Evolutionary conservation across 2,797 vertebrate genomes (phyloP).

Genomic region (Chromobotia macracanthus): DNA sequence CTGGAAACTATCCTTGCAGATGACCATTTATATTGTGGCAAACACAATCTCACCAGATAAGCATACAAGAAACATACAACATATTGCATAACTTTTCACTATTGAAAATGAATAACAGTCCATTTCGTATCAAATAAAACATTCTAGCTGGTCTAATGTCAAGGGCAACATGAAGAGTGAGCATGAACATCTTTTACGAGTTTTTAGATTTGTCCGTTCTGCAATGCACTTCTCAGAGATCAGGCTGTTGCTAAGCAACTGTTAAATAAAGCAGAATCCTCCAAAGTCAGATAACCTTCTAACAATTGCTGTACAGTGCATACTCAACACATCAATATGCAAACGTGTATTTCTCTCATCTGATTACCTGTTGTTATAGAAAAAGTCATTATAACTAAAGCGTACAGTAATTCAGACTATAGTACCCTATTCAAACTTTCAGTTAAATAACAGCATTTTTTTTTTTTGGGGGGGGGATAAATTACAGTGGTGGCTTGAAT

Average conservation of each 20-base stretch:
- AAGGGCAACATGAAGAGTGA: constrained; percentile 57
- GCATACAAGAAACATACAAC: background rate
- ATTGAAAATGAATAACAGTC: constrained; percentile 13
- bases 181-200: constrained; percentile 61
- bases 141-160: constrained; percentile 51
- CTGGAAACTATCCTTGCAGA: background rate
- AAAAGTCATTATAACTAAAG: constrained; percentile 29
- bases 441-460: background rate
- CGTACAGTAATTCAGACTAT: constrained; percentile 11
- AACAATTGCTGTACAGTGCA: constrained; percentile 57
- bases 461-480: background rate
- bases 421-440: background rate
- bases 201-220: constrained; percentile 66
- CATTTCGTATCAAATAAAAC: constrained; percentile 10
- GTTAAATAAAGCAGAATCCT: constrained; percentile 78
- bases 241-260: constrained; percentile 83
- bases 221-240: constrained; percentile 61
- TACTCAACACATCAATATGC: constrained; percentile 37
- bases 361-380: constrained; percentile 17
- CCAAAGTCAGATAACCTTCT: constrained; percentile 69
- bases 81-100: background rate
- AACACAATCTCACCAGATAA: background rate
- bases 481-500: background rate
- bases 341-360: constrained; percentile 21
- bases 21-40: background rate